Base-by-base conservation (phyloP, 2,888 invertebrate genomes). In the Caenorhabditis japonica region DNA sequence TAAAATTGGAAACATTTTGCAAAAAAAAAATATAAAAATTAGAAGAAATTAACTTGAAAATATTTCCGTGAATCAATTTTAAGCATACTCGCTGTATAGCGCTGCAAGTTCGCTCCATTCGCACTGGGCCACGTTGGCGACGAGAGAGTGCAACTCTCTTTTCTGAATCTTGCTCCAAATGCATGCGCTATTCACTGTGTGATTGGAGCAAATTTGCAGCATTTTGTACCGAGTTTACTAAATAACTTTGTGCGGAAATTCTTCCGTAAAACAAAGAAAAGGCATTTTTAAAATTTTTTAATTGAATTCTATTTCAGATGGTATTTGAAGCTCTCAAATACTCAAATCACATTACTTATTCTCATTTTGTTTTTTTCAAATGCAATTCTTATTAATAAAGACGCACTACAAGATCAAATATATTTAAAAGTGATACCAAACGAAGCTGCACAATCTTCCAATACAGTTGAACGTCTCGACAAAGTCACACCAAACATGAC, bases 321-420 rank as follows among this genome's bases (percentile, higher is more conserved):
- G 64, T 64, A 64, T 30, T 33, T 64, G n/a, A 64, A 64, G 41
- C 25, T 64, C 10, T 49, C 47, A 4, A 55, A 41, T 25, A 30
- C 33, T 5, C n/a, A 33, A 8, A 25, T 47, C 17, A 15, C 41
- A 15, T 12, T 64, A 41, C 41, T 64, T 17, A 64, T 64, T 36
- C n/a, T 64, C 4, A 15, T 38, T 12, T 30, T 64, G 1, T 64
- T 64, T 30, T 17, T 55, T n/a, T 15, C 30, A 21, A 64, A 49
- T 39, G 23, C 55, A 4, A 30, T 19, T 15, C 47, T 64, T 33
- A 47, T 64, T 41, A 53, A 64, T 34, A 64, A 64, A 49, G 64
- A 64, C n/a, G 30, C 30, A 19, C 33, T 64, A 21, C 36, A 64
- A n/a, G 55, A 64, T 15, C 33, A 34, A 25, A 21, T 36, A 3